A percentile compares a stretch with the other conserved stretches of the same genome.
Conservation (phyloP, 2,888 invertebrate genomes). For the Parasteatoda lunata region DNA sequence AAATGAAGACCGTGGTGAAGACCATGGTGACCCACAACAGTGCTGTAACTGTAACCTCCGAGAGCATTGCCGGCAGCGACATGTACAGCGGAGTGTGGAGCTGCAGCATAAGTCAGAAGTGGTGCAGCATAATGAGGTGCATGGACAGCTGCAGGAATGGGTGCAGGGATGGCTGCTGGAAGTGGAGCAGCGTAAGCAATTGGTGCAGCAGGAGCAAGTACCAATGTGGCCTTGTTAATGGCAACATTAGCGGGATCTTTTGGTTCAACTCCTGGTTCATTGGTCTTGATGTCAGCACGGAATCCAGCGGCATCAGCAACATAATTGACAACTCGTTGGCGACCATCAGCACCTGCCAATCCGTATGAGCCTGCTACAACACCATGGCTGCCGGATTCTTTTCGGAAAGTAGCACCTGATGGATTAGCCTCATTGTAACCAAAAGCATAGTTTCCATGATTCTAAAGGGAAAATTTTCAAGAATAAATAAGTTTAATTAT, state of each 20-base stretch:
- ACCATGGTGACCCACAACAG: slow-evolving; percentile 50
- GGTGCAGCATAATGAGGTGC: background rate
- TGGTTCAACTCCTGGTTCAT: slow-evolving; percentile 70
- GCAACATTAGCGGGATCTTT: slow-evolving; percentile 67
- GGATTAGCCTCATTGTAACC: slow-evolving; percentile 70
- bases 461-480: slow-evolving; percentile 17
- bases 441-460: slow-evolving; percentile 70
- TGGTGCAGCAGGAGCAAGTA: slow-evolving; percentile 28
- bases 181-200: slow-evolving; percentile 12
- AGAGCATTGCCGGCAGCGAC: background rate
- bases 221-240: slow-evolving; percentile 67
- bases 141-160: background rate
- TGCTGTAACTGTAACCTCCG: slow-evolving; percentile 53
- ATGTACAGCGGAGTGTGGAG: background rate
- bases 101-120: background rate
- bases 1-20: slow-evolving; percentile 16
- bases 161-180: background rate
- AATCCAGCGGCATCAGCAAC: slow-evolving; percentile 70
- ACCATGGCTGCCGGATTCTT: slow-evolving; percentile 69
- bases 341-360: slow-evolving; percentile 69
- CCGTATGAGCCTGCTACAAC: slow-evolving; percentile 70
- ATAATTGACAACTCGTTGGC: slow-evolving; percentile 70
- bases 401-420: slow-evolving; percentile 70
- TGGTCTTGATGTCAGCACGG: slow-evolving; percentile 69
- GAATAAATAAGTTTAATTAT: too few species aligned